Percentiles rank a stretch among this genome's conserved stretches.
phyloP scores from a whole-genome alignment of 2,797 vertebrate species.

The Myotis planiceps region DNA sequence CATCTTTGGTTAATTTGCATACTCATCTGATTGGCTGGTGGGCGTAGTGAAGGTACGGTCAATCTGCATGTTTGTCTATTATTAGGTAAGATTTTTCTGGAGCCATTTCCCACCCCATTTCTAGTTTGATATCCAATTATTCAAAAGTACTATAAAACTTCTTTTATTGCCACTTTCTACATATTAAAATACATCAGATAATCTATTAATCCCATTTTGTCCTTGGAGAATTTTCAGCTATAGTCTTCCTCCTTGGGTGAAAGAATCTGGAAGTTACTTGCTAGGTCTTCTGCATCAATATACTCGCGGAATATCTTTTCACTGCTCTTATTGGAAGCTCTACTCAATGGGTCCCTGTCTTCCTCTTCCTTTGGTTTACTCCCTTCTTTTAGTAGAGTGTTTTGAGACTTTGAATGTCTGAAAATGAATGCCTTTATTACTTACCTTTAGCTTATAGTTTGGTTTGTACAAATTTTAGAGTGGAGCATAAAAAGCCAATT shows the following conservation, averaged over 20 bases:
- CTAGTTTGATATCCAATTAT: neutral
- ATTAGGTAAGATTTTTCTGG: too few species aligned
- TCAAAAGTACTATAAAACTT: neutral
- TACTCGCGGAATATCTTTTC: neutral
- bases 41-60: too few species aligned
- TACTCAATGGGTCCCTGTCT: neutral
- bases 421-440: too few species aligned
- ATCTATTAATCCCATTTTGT: neutral
- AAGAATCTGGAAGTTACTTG: neutral
- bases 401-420: too few species aligned
- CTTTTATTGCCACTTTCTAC: neutral
- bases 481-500: too few species aligned
- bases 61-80: too few species aligned
- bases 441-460: too few species aligned
- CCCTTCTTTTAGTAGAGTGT: too few species aligned
- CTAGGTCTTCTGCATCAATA: neutral
- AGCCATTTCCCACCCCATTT: neutral
- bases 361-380: too few species aligned
- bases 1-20: too few species aligned
- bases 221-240: neutral
- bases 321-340: neutral
- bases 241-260: neutral
- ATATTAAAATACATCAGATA: neutral
- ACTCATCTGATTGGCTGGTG: too few species aligned
- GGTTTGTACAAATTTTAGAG: too few species aligned